phyloP scores from a whole-genome alignment of 92 coral and sea anemone genomes.

The Epizoanthus ramosus region DNA sequence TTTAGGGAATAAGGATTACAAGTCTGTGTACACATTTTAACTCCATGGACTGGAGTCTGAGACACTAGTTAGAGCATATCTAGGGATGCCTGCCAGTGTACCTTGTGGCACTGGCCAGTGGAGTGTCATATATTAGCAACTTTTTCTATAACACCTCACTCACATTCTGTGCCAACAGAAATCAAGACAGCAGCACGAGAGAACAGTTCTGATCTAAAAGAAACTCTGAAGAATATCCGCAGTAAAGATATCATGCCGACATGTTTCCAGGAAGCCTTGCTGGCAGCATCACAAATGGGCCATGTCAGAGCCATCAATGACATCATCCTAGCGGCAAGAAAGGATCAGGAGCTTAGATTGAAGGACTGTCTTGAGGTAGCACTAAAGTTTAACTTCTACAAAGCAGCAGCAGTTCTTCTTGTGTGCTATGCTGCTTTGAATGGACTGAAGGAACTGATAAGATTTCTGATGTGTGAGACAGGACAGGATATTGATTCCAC shows the following conservation, averaged over 20 bases:
- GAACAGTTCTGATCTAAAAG: constrained; percentile 61
- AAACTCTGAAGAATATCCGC: constrained; percentile 58
- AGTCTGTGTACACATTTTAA: too few relatives aligned
- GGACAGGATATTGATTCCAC: constrained; percentile 47
- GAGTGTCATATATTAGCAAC: too few relatives aligned
- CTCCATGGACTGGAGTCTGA: too few relatives aligned
- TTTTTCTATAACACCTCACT: too few relatives aligned
- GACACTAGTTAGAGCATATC: too few relatives aligned
- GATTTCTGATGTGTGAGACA: constrained; percentile 59
- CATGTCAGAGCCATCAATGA: constrained; percentile 78
- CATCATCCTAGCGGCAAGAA: constrained; percentile 73
- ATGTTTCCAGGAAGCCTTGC: constrained; percentile 85
- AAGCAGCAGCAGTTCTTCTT: constrained; percentile 79
- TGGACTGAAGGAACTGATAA: constrained; percentile 60
- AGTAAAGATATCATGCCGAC: constrained; percentile 61
- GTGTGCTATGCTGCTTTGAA: constrained; percentile 82
- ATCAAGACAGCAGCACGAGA: constrained; percentile 84
- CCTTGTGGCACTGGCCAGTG: background rate
- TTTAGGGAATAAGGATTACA: too few relatives aligned
- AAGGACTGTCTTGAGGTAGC: constrained; percentile 68
- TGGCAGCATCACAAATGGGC: constrained; percentile 80
- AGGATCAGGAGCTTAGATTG: constrained; percentile 62
- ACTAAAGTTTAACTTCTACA: constrained; percentile 53
- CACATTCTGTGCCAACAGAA: constrained; percentile 53
- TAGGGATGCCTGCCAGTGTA: background rate